phyloP scores from a whole-genome alignment of 1,140 invertebrate genomes.

The Tribolium castaneum region DNA sequence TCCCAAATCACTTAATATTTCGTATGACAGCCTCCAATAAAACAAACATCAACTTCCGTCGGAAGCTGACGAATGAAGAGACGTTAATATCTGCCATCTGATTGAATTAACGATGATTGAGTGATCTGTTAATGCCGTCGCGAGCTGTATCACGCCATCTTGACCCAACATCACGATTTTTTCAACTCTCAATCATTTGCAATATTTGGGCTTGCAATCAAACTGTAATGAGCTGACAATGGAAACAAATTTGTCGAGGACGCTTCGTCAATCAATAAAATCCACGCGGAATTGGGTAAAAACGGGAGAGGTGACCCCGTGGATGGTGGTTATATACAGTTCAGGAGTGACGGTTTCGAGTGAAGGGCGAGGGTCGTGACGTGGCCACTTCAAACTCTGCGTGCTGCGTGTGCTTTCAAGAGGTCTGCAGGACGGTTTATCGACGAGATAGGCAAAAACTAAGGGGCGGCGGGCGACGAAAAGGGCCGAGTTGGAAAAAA shows the following conservation, averaged over 20 bases:
- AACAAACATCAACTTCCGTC: slow-evolving; percentile 39
- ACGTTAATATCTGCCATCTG: slow-evolving; percentile 27
- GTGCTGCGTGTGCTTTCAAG: slow-evolving; percentile 47
- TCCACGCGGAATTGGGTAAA: neutral
- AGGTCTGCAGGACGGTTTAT: slow-evolving; percentile 34
- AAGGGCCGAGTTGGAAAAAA: neutral
- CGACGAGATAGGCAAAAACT: neutral
- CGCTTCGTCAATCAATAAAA: slow-evolving; percentile 9
- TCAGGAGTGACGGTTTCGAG: slow-evolving; percentile 5
- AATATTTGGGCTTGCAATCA: neutral
- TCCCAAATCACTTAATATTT: neutral
- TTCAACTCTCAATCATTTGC: neutral
- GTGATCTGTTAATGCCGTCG: slow-evolving; percentile 13
- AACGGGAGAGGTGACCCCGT: neutral
- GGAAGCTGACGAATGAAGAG: slow-evolving; percentile 26
- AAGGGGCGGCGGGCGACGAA: neutral
- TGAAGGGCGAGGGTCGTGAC: slow-evolving; percentile 44
- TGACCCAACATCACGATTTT: neutral
- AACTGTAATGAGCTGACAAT: slow-evolving; percentile 11
- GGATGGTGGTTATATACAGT: neutral
- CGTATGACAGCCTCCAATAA: slow-evolving; percentile 23
- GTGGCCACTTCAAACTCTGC: slow-evolving; percentile 46
- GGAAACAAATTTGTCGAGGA: slow-evolving; percentile 2
- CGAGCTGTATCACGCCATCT: neutral
- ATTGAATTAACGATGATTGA: slow-evolving; percentile 41